Evolutionary conservation across 2,888 invertebrate genomes (phyloP), one percentile per base, ranked within the genome.

Genomic region (Ormyrus nitidulus): DNA sequence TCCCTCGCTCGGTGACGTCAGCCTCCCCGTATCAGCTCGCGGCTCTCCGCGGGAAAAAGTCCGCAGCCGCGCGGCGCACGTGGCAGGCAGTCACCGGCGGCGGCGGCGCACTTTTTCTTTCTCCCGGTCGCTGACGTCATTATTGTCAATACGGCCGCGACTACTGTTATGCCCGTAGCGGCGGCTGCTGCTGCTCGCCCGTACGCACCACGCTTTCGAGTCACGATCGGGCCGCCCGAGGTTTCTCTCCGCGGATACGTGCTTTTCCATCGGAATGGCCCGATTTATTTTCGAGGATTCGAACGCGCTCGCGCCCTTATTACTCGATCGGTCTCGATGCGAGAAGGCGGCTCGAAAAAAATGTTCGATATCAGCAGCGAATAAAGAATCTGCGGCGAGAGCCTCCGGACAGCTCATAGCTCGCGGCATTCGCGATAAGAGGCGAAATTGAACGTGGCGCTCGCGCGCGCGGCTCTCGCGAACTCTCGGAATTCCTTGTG

Each of bases 131-230:
- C 69, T 76, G 59, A 76, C 76, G 76, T 76, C 76, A 76, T 56
- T 69, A 76, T 76, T 76, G 69, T 76, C 69, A 69, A 76, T 76
- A 66, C 7, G 46, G 59, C 53, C 49, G n/a, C 53, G 68, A 65
- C 44, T 58, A 65, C 65, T 13, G 72, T 70, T 70, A 69, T 11
- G 54, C 13, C 4, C 6, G 34, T 34, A 34, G 34, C 34, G 34
- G 34, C 34, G 34, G 34, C 34, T 2, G 34, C 34, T 1, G 34
- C 34, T 2, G 19, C 19, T 13, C 13, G 13, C 19, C 19, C 19
- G 19, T 2, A 19, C 19, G 19, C 19, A 1, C 1, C 19, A 2
- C 34, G 34, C 34, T 34, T 34, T 34, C 34, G 34, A 34, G 34
- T 34, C 34, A 34, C 34, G 34, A 34, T 34, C 34, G 3, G 34